Evolutionary conservation across 2,888 invertebrate genomes (phyloP).

Genomic region (Phanerotoma sp.): DNA sequence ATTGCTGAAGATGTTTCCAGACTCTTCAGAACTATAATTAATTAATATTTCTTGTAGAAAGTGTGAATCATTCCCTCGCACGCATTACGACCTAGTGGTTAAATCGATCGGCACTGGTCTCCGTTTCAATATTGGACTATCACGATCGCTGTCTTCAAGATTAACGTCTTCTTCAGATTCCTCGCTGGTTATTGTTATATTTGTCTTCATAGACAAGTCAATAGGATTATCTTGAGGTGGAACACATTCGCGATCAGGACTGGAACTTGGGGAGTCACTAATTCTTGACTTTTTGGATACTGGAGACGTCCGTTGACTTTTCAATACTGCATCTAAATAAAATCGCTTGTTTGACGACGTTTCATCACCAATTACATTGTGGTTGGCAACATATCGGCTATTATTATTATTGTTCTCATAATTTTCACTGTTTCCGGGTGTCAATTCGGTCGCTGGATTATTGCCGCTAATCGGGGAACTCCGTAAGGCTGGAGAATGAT

Average conservation of each 20-base stretch:
- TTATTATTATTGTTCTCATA: constrained; percentile 52
- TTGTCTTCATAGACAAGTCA: constrained; percentile 74
- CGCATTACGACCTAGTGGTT: constrained; percentile 41
- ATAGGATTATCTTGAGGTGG: constrained; percentile 75
- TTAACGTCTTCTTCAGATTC: constrained; percentile 56
- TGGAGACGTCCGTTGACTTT: constrained; percentile 65
- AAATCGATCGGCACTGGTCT: constrained; percentile 47
- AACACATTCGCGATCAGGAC: constrained; percentile 57
- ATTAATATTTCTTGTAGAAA: no score
- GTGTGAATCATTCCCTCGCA: no score
- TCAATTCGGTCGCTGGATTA: constrained; percentile 41
- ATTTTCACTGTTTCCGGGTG: constrained; percentile 39
- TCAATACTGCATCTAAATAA: constrained; percentile 73
- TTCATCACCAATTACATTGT: constrained; percentile 49
- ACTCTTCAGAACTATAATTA: no score
- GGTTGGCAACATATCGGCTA: constrained; percentile 54
- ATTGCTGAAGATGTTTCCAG: no score
- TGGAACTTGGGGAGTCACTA: constrained; percentile 49
- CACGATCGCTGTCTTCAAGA: constrained; percentile 56
- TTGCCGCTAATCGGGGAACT: constrained; percentile 24
- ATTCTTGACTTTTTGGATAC: constrained; percentile 35
- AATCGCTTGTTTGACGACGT: constrained; percentile 64
- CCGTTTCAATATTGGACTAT: constrained; percentile 60
- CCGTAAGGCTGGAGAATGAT: constrained; percentile 25
- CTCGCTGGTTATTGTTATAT: constrained; percentile 59